Percentiles rank a stretch among this genome's conserved stretches.
phyloP scores from a whole-genome alignment of 2,888 invertebrate species.

The Eristalis intricaria region DNA sequence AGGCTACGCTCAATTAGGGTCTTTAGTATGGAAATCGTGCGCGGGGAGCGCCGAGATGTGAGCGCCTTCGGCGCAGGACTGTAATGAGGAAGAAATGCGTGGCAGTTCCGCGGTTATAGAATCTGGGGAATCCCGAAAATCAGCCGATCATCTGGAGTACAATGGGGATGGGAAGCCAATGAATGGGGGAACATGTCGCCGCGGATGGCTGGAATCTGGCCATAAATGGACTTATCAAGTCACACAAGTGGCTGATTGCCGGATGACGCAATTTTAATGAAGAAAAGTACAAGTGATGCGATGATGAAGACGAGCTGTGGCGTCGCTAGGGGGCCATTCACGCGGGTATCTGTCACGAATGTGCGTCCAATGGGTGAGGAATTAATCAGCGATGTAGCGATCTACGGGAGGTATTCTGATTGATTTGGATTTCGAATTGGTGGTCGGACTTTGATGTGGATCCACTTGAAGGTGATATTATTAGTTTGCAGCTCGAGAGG shows the following conservation, averaged over 20 bases:
- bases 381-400: neutral
- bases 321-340: neutral
- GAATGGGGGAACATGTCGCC: neutral
- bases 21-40: conserved; percentile 25
- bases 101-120: conserved; percentile 15
- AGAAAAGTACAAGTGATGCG: neutral
- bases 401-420: neutral
- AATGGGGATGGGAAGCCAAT: conserved; percentile 24
- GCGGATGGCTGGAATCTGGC: neutral
- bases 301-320: neutral
- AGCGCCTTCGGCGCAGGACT: neutral
- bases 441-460: neutral
- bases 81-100: conserved; percentile 10
- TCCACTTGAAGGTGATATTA: neutral
- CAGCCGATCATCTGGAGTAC: neutral
- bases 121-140: neutral
- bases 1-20: conserved; percentile 29
- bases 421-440: neutral
- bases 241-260: neutral
- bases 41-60: neutral
- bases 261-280: conserved; percentile 1
- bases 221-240: conserved; percentile 16
- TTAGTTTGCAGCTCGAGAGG: neutral
- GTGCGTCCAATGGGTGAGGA: neutral
- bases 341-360: neutral